Conservation (phyloP, 2,797 vertebrate species). For the Leptodactylus fallax region DNA sequence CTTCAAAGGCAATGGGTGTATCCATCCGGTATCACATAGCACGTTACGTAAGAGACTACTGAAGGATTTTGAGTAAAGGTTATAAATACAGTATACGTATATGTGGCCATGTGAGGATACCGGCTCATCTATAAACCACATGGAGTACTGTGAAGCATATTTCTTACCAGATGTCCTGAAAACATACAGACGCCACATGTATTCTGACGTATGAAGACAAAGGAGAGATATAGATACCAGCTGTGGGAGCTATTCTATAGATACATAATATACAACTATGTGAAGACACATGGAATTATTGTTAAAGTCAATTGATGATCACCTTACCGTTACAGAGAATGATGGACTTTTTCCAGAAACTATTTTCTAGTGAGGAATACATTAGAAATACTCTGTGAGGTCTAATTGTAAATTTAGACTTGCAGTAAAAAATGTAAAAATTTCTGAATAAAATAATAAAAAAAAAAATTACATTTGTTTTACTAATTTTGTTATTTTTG, state of each 20-base stretch:
- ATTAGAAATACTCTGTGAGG: neutral
- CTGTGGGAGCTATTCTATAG: constrained; percentile 24
- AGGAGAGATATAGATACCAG: constrained; percentile 31
- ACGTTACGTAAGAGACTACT: constrained; percentile 18
- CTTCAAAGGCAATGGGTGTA: constrained; percentile 21
- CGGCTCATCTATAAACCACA: constrained; percentile 4
- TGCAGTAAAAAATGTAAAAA: neutral
- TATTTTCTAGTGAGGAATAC: neutral
- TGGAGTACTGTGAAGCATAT: constrained; percentile 11
- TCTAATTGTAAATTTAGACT: neutral
- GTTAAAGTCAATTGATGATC: constrained; percentile 22
- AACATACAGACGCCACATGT: constrained; percentile 39
- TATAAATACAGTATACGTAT: neutral
- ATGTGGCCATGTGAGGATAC: constrained; percentile 34
- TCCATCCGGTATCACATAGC: constrained; percentile 5
- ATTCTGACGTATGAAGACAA: constrained; percentile 11
- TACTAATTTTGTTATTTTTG: too few relatives aligned
- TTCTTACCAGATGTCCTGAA: constrained; percentile 25
- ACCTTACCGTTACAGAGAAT: neutral
- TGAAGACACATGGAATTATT: constrained; percentile 21
- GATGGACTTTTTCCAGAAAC: neutral
- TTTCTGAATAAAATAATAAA: too few relatives aligned
- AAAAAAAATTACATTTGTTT: too few relatives aligned
- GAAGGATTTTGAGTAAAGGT: constrained; percentile 8
- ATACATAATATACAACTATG: neutral